phyloP scores from a whole-genome alignment of 2,888 invertebrate species.

The Mesoligia furuncula region DNA sequence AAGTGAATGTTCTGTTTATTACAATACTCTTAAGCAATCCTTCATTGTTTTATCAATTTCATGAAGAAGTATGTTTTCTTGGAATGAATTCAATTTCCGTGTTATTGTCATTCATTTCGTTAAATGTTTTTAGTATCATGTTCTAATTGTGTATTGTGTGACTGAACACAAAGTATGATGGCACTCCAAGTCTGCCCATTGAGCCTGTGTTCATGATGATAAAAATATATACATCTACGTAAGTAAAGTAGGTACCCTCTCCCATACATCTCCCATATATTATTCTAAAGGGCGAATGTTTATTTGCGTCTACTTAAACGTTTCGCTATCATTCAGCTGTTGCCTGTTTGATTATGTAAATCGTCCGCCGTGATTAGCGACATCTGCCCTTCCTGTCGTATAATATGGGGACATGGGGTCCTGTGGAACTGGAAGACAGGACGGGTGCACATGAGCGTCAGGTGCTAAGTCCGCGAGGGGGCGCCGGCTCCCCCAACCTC shows the following conservation, averaged over 20 bases:
- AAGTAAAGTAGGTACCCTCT: not conserved
- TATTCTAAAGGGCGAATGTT: slow-evolving; percentile 16
- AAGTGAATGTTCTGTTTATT: slow-evolving; percentile 39
- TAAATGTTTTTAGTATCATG: slow-evolving; percentile 30
- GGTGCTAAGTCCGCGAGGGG: slow-evolving; percentile 83
- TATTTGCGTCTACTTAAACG: slow-evolving; percentile 17
- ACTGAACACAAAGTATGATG: not conserved
- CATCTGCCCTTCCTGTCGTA: slow-evolving; percentile 84
- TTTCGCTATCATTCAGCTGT: slow-evolving; percentile 47
- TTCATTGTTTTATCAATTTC: slow-evolving; percentile 45
- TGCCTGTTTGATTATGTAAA: slow-evolving; percentile 51
- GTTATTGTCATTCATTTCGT: slow-evolving; percentile 39
- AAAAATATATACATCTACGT: not conserved
- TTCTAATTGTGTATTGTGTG: slow-evolving; percentile 14
- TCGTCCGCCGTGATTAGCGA: slow-evolving; percentile 74
- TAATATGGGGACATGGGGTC: slow-evolving; percentile 66
- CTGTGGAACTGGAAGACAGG: slow-evolving; percentile 70
- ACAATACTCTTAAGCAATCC: slow-evolving; percentile 46
- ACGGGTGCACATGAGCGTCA: slow-evolving; percentile 80
- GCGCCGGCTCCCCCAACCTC: slow-evolving; percentile 58
- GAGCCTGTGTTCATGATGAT: not conserved
- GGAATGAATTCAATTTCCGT: slow-evolving; percentile 44
- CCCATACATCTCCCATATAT: slow-evolving; percentile 14
- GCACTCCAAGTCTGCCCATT: not conserved
- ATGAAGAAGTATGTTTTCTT: slow-evolving; percentile 44